Evolutionary conservation across 1,140 invertebrate genomes (phyloP).

Genomic region (Oryctes rhinoceros): DNA sequence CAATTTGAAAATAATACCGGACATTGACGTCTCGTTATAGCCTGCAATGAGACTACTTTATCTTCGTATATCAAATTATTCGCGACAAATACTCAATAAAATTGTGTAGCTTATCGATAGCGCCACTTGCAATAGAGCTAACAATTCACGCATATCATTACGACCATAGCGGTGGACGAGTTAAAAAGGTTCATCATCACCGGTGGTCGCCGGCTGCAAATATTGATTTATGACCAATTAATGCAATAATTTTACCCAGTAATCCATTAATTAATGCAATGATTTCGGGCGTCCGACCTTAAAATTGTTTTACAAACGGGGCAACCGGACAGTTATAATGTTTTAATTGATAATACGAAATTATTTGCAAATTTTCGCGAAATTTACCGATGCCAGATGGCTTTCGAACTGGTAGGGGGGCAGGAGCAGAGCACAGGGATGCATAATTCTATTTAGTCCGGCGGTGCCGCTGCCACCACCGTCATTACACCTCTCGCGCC

Average conservation of each 20-base stretch:
- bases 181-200: conserved; percentile 5
- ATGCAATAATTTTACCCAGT: conserved; percentile 2
- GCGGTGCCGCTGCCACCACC: background rate
- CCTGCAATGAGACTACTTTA: too few species aligned
- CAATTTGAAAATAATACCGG: too few species aligned
- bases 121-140: background rate
- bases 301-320: conserved; percentile 1
- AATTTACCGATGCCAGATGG: background rate
- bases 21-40: too few species aligned
- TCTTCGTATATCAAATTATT: too few species aligned
- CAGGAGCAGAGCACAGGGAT: background rate
- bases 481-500: too few species aligned
- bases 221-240: conserved; percentile 20
- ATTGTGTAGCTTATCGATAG: background rate
- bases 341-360: conserved; percentile 2
- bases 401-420: too few species aligned
- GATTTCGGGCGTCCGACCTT: conserved; percentile 12
- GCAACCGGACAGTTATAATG: background rate
- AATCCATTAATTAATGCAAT: conserved; percentile 8
- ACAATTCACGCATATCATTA: background rate
- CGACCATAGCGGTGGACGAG: background rate
- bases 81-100: too few species aligned
- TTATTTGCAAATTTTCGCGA: background rate
- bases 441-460: background rate
- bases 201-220: background rate